Evolutionary conservation across 2,113 vertebrate genomes (phyloP), one percentile per base, ranked within the genome.

Genomic region (Hemiprocne comata): DNA sequence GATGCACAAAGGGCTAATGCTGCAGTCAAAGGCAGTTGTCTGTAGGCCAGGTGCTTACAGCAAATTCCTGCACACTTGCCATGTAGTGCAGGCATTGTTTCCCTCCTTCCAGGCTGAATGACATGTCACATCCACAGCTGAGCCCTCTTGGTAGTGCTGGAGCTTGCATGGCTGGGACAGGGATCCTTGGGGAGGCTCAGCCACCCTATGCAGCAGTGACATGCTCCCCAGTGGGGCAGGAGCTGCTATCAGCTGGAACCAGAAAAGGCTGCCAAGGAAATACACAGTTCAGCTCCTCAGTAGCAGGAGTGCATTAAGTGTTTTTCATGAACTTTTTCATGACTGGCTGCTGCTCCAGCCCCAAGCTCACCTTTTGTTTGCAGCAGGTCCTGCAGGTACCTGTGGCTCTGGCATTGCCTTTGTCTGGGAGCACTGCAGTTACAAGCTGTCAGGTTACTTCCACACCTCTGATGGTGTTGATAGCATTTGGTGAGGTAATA

Each of bases 401-500:
- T 3, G 5, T 17, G 55, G 26, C 82, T 78, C 79, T 58, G 66
- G 19, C 54, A 8, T 65, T 0, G 0, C 26, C 65, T 65, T 66
- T 91, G 28, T 61, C 79, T 82, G 71, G 54, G 16, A 83, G 44
- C 15, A 11, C 79, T 83, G 20, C 54, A 40, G 42, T 87, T 89
- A 60, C 76, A 79, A 84, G 69, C 82, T 84, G 50, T 70, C 60
- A 42, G 13, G 57, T 93, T 94, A 67, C 72, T 71, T 86, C 54
- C 33, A 82, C 36, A 33, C 53, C 24, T 94, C 62, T 69, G 78
- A 75, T 29, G n/a, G 66, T 44, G 74, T 76, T 81, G 84, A 73
- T 95, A 90, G 69, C 28, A 92, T 92, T 89, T 90, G 57, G 15
- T 96, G 89, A 89, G 89, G 73, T 78, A 91, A 89, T 46, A 72